phyloP scores from a whole-genome alignment of 1,140 invertebrate genomes.

The Kradibia gibbosae region DNA sequence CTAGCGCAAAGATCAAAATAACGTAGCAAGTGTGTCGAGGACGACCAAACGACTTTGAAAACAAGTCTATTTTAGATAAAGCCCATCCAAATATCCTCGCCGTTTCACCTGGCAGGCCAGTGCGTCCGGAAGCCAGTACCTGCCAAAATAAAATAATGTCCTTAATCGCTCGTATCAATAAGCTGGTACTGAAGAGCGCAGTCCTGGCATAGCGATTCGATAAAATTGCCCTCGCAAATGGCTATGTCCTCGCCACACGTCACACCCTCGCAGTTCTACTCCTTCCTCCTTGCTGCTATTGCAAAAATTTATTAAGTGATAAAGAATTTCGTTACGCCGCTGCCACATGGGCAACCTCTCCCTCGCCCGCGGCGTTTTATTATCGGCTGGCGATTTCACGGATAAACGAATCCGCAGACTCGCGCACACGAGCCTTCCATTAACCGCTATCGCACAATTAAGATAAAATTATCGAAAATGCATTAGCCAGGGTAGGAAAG shows the following conservation, averaged over 20 bases:
- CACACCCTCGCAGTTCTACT: background rate
- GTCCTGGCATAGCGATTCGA: background rate
- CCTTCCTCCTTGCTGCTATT: no score
- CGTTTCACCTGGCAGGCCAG: background rate
- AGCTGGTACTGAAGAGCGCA: background rate
- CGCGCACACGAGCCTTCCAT: conserved; percentile 37
- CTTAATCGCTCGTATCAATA: conserved; percentile 36
- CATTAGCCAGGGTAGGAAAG: conserved; percentile 12
- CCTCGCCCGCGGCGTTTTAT: background rate
- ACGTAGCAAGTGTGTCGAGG: background rate
- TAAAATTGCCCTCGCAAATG: conserved; percentile 27
- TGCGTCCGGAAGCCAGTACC: background rate
- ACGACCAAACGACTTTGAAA: conserved; percentile 12
- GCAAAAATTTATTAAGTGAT: conserved; percentile 32
- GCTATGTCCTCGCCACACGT: background rate
- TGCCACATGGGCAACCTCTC: background rate
- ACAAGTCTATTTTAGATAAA: conserved; percentile 49
- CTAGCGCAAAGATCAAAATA: background rate
- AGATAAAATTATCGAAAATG: conserved; percentile 53
- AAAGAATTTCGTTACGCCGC: background rate
- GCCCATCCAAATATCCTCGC: background rate
- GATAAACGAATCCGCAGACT: conserved; percentile 5
- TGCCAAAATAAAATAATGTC: conserved; percentile 30
- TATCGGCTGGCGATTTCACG: conserved; percentile 24
- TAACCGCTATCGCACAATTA: conserved; percentile 48